Evolutionary conservation across 2,797 vertebrate genomes (phyloP), one percentile per base, ranked within the genome.

Genomic region (Enteromius unitaeniatus): DNA sequence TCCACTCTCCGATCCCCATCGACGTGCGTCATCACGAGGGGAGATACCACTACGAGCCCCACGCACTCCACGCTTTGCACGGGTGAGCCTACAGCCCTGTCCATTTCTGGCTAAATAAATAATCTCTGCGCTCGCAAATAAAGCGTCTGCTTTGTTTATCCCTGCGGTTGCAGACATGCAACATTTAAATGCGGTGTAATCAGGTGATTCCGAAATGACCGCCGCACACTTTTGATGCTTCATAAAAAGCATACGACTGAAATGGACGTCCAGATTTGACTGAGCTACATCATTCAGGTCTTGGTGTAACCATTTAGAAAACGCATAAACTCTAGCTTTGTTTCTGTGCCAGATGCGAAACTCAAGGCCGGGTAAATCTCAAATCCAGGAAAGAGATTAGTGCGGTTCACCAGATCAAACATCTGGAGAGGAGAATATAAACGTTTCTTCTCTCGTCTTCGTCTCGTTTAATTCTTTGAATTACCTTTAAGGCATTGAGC

Each of bases 21-120:
- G 97, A 98, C 93, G 94, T 97, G 93, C 95, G 96, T 75, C 97
- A 99, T 86, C 97, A 99, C 83, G 98, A 99, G 90, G 97, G 97
- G 80, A 92, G 97, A 60, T 99, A 97, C 94, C 97, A 97, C 95
- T 98, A 97, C 6, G 98, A 99, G 83, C 96, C 97, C 2, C 97
- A 97, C 87, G 88, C 96, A 4, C 93, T 98, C 86, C 97, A 97
- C 88, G 78, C 96, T 83, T 92, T 98, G 89, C 97, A 97, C 1
- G 96, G 98, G 98, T 99, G 95, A 95, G 97, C 70, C 88, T 78
- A 26, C 75, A 77, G 45, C 28, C 3, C 17, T 69, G 15, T 83
- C 13, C 37, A 8, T 19, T 28, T 28, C 19, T 69, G 60, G 58
- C 26, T 75, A 64, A 49, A 72, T 76, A 15, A 60, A 26, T 17